Percentiles rank a stretch among this genome's conserved stretches.
These are phyloP conservation scores for Latheticus oryzae DNA, from an alignment of 2,888 invertebrate genomes.

Conservation along the genomic window DNA sequence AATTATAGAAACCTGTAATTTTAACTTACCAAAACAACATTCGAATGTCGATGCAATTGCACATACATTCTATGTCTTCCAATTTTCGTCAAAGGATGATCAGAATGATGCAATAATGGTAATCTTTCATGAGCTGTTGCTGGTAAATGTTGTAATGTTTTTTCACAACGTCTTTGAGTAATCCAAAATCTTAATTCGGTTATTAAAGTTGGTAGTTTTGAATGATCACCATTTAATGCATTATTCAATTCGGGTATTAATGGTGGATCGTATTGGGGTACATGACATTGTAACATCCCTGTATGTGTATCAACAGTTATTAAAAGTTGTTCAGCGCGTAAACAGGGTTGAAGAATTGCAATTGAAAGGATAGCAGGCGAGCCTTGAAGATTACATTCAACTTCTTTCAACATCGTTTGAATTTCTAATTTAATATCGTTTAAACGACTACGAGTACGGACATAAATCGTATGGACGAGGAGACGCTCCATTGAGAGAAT, in stretches of 20 bases:
- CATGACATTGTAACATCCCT: conserved; percentile 90
- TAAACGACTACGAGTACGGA: conserved; percentile 86
- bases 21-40: conserved; percentile 70
- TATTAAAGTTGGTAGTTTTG: conserved; percentile 74
- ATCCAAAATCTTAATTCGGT: conserved; percentile 86
- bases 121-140: conserved; percentile 88
- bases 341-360: conserved; percentile 88
- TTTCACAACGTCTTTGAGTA: conserved; percentile 91
- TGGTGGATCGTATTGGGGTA: conserved; percentile 90
- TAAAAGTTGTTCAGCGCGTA: conserved; percentile 91
- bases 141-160: conserved; percentile 93
- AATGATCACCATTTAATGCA: conserved; percentile 80
- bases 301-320: conserved; percentile 95
- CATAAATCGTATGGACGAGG: conserved; percentile 94
- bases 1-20: too few relatives aligned
- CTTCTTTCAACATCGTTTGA: conserved; percentile 76
- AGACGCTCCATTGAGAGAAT: conserved; percentile 95
- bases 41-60: conserved; percentile 85
- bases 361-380: conserved; percentile 94
- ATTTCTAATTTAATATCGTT: conserved; percentile 84
- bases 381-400: conserved; percentile 86
- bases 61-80: conserved; percentile 86
- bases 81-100: conserved; percentile 81
- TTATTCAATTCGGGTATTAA: conserved; percentile 84
- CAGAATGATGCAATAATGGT: conserved; percentile 83